Percentiles rank a stretch among this genome's conserved stretches.
Conservation (phyloP, 2,888 invertebrate genomes). For the Mayetiola destructor region DNA sequence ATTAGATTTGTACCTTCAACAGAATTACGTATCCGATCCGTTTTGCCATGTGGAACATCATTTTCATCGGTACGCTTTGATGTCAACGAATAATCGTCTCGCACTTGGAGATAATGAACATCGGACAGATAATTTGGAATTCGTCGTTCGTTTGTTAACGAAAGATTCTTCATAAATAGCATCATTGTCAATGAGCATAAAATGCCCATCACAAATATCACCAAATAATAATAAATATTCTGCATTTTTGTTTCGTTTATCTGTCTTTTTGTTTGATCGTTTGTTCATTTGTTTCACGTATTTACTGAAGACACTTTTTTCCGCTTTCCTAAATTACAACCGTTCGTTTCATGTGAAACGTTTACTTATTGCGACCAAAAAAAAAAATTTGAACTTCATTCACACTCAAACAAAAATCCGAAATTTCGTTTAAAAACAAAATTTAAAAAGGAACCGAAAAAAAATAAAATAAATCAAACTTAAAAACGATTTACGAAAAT, state of each 20-base stretch:
- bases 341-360: too few relatives aligned
- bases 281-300: too few relatives aligned
- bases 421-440: too few relatives aligned
- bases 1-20: neutral
- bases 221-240: slow-evolving; percentile 13
- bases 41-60: neutral
- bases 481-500: too few relatives aligned
- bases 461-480: too few relatives aligned
- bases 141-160: neutral
- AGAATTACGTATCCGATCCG: neutral
- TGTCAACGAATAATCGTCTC: slow-evolving; percentile 27
- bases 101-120: slow-evolving; percentile 28
- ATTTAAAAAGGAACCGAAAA: too few relatives aligned
- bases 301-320: too few relatives aligned
- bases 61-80: neutral
- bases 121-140: slow-evolving; percentile 24
- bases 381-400: too few relatives aligned
- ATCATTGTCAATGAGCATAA: slow-evolving; percentile 17
- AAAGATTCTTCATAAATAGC: slow-evolving; percentile 12
- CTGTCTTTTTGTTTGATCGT: too few relatives aligned
- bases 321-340: too few relatives aligned
- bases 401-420: too few relatives aligned
- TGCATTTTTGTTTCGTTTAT: neutral
- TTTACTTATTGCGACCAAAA: too few relatives aligned
- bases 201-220: slow-evolving; percentile 18